These are phyloP conservation scores for Adelognathus sp. DNA, from an alignment of 2,888 invertebrate genomes.

Conservation along the genomic window DNA sequence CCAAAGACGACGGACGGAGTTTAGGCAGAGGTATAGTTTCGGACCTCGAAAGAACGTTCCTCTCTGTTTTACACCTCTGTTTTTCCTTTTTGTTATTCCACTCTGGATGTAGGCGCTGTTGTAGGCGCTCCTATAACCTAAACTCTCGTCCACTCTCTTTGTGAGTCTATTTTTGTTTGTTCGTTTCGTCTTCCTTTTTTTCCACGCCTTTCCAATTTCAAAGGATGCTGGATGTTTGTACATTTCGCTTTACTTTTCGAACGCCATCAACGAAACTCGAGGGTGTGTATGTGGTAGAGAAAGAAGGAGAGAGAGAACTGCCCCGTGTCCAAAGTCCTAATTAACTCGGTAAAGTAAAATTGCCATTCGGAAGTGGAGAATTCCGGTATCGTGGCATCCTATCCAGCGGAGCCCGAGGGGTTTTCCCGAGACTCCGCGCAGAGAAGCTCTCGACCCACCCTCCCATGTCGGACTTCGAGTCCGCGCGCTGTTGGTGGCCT, in stretches of 20 bases:
- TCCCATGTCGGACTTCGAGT: background rate
- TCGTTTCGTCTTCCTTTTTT: background rate
- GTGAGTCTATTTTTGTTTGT: too few relatives aligned
- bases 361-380: slow-evolving; percentile 38
- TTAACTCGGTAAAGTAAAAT: slow-evolving; percentile 68
- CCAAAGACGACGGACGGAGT: slow-evolving; percentile 12
- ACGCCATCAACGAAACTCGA: slow-evolving; percentile 55
- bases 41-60: slow-evolving; percentile 11
- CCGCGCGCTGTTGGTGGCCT: slow-evolving; percentile 1
- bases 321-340: slow-evolving; percentile 53
- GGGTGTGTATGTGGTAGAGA: too few relatives aligned
- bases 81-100: slow-evolving; percentile 1
- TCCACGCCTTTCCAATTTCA: background rate
- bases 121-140: background rate
- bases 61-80: slow-evolving; percentile 37
- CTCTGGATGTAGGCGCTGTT: background rate
- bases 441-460: background rate
- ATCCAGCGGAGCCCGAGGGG: background rate
- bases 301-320: too few relatives aligned
- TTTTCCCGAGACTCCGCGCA: background rate
- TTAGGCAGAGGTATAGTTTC: slow-evolving; percentile 30
- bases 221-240: slow-evolving; percentile 58
- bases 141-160: slow-evolving; percentile 15
- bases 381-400: slow-evolving; percentile 17
- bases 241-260: slow-evolving; percentile 61